Percentiles rank a stretch among this genome's conserved stretches.
These are phyloP conservation scores for Pseudoips prasinana DNA, from an alignment of 2,888 invertebrate genomes.

Conservation along the genomic window DNA sequence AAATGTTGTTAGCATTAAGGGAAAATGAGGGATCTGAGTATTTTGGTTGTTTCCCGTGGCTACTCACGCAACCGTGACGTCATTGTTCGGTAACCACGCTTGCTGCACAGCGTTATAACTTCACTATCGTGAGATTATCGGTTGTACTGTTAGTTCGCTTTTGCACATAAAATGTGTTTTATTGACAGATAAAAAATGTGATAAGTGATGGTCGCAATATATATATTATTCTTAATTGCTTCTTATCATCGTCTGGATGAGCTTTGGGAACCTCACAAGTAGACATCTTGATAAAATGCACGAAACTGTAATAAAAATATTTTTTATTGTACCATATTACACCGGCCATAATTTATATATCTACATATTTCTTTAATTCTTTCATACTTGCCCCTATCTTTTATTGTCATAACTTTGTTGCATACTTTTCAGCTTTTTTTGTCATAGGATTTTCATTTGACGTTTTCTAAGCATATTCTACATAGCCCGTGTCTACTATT, in stretches of 20 bases:
- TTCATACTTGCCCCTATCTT: too few relatives aligned
- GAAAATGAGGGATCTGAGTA: slow-evolving; percentile 35
- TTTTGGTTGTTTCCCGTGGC: slow-evolving; percentile 36
- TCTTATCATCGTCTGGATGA: too few relatives aligned
- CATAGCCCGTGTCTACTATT: too few relatives aligned
- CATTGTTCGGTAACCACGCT: slow-evolving; percentile 74
- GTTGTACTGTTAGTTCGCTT: slow-evolving; percentile 42
- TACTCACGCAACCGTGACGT: slow-evolving; percentile 69
- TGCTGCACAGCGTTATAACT: slow-evolving; percentile 53
- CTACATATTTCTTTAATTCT: too few relatives aligned
- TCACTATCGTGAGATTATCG: slow-evolving; percentile 53
- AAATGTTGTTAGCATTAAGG: slow-evolving; percentile 31
- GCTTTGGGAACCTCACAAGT: slow-evolving; percentile 1
- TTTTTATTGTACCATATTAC: too few relatives aligned
- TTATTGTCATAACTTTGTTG: too few relatives aligned
- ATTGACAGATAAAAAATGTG: slow-evolving; percentile 18
- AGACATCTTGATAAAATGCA: too few relatives aligned
- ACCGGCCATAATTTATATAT: too few relatives aligned
- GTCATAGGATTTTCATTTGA: too few relatives aligned
- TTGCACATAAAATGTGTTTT: slow-evolving; percentile 33
- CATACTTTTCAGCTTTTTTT: too few relatives aligned
- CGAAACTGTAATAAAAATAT: too few relatives aligned
- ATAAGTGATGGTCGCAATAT: slow-evolving; percentile 8
- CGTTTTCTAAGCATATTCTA: too few relatives aligned
- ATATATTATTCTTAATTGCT: slow-evolving; percentile 4